Evolutionary conservation across 2,113 vertebrate species (phyloP), one percentile per base, ranked within the genome.

Genomic region (Forbesichthys agassizii): DNA sequence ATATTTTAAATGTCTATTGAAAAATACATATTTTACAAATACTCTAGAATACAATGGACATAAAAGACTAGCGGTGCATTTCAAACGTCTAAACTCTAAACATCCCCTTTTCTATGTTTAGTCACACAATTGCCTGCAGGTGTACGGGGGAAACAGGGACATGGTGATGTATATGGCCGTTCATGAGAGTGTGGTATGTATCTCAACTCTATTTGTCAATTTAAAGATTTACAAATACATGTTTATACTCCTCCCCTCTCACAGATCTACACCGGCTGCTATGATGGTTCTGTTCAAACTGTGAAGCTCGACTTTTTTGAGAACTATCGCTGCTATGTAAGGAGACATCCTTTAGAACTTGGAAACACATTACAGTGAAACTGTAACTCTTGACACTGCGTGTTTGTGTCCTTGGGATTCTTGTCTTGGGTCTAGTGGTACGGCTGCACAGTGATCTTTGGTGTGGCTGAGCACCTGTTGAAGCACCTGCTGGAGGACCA

Each of bases 161-260:
- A 97, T 98, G 98, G 96, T 98, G 87, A 95, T 98, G 95, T 98
- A 96, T 78, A 98, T 99, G 97, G 90, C 94, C 58, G 90, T 99
- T 62, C 95, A 99, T 78, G 97, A 96, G 71, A 98, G 94, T 85
- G 94, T 98, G 95, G 98, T 99, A 91, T 89, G 91, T 20, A 16
- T 33, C 11, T 7, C 53, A 14, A 11, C 49, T 52, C 5, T 14
- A 51, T 12, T 14, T 11, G 49, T 12, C 9, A 14, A 14, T 14
- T 27, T 58, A 27, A 33, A 10, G 56, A 33, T 27, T 11, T 5
- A 3, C 18, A 55, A 11, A 33, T 52, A 11, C 5, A 9, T 58
- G 9, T 4, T 33, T 5, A 27, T 27, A 58, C 10, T 58, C 10
- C 12, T 5, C 33, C 27, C 27, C 8, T 33, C 56, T 56, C 54